Evolutionary conservation across 1,140 invertebrate genomes (phyloP), one percentile per base, ranked within the genome.

Genomic region (Drosophila pallidifrons): DNA sequence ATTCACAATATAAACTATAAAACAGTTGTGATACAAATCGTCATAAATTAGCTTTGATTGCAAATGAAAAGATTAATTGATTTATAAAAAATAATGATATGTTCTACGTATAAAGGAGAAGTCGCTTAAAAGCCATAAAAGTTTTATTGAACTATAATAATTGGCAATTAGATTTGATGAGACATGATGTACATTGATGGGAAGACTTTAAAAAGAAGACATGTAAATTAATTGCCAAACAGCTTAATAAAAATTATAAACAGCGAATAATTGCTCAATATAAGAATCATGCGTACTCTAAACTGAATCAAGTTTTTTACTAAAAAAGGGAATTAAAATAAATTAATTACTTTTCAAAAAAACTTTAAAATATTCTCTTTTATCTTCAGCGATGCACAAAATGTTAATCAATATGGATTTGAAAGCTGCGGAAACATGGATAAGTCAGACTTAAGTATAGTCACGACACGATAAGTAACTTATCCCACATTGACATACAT

Each of bases 401-500:
- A 43, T 43, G 47, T 49, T 49, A 49, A 49, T 28, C 15, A 11
- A 20, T 49, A 28, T 46, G 20, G 20, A 25, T 49, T 28, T 49
- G 7, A 11, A 11, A n/a, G 47, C 16, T 5, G 28, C 5, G 11
- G 7, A 49, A 49, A 49, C 47, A 25, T 5, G 47, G 20, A 28
- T 16, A 49, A 49, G 1, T 8, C 47, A 8, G 47, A 25, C 47
- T 25, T 49, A 54, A 54, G 51, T 54, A 32, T 15, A 6, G 11
- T 11, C 38, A 51, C 49, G 41, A 51, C 41, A 43, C 41, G 41
- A 43, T 13, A 43, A 43, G 41, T 32, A 11, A 46, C n/a, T 60
- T 60, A 45, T 60, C 43, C 45, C 28, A 30, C 45, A 51, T 59
- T 58, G 65, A 49, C 16, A 15, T 25, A n/a, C 10, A 30, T 58